Evolutionary conservation across 1,140 invertebrate genomes (phyloP).

Genomic region (Platorchestia sp.): DNA sequence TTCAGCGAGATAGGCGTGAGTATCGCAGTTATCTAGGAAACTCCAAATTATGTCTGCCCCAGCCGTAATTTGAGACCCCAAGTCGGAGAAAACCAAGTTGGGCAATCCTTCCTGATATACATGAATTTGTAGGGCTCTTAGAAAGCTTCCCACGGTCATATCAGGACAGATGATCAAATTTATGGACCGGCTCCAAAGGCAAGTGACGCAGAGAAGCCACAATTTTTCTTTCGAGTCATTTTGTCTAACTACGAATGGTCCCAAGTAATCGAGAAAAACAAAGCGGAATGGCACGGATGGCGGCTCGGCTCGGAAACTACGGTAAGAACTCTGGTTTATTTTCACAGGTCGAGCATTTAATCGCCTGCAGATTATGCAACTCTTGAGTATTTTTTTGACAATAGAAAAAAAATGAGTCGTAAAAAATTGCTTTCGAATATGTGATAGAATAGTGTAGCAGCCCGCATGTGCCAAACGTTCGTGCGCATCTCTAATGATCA

Average conservation of each 20-base stretch:
- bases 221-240: neutral
- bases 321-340: conserved; percentile 3
- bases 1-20: neutral
- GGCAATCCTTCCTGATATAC: conserved; percentile 14
- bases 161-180: conserved; percentile 18
- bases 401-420: neutral
- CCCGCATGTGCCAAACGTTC: neutral
- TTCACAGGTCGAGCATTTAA: neutral
- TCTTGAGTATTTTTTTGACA: neutral
- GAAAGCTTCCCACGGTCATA: neutral
- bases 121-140: conserved; percentile 35
- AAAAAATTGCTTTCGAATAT: neutral
- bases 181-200: conserved; percentile 38
- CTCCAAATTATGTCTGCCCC: neutral
- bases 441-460: neutral
- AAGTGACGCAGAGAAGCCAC: conserved; percentile 36
- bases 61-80: conserved; percentile 6
- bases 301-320: neutral
- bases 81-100: neutral
- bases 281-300: neutral
- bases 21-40: neutral
- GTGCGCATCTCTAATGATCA: neutral
- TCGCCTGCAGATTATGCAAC: neutral
- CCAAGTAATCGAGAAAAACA: neutral
- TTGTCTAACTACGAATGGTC: neutral